phyloP scores from a whole-genome alignment of 37 sponge, comb jelly and placozoan species.

The Petrosia ficiformis region DNA sequence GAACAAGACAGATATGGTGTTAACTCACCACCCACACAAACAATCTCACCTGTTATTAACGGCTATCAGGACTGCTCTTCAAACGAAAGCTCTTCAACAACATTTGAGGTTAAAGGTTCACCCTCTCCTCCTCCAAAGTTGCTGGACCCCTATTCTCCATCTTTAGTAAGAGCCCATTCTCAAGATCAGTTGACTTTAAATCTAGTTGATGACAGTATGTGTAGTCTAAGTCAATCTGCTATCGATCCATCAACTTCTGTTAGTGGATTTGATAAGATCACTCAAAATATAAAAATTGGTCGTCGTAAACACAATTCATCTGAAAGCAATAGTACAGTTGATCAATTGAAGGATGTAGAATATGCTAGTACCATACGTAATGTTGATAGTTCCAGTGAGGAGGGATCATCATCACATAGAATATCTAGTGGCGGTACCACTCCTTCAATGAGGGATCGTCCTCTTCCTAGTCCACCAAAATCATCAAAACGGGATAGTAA shows the following conservation, averaged over 20 bases:
- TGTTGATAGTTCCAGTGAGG: constrained; percentile 1
- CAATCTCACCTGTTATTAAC: not conserved
- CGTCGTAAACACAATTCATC: not conserved
- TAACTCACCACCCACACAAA: not conserved
- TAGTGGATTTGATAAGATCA: not conserved
- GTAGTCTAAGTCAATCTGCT: constrained; percentile 7
- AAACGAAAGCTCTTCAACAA: not conserved
- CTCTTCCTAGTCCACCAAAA: constrained; percentile 1
- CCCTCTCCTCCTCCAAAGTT: constrained; percentile 53
- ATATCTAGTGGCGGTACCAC: not conserved
- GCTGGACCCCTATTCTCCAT: constrained; percentile 27
- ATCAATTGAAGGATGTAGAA: not conserved
- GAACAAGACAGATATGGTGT: not conserved
- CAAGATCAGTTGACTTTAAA: not conserved
- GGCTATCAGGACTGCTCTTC: not conserved
- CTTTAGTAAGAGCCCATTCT: not conserved
- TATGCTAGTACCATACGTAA: constrained; percentile 9
- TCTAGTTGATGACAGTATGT: not conserved
- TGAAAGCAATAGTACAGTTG: not conserved
- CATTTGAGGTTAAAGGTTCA: constrained; percentile 42
- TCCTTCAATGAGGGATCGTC: not conserved
- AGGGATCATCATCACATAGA: not conserved
- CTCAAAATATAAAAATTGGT: not conserved
- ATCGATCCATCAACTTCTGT: not conserved
- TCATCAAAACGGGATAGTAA: no score